A percentile compares a stretch with the other conserved stretches of the same genome.
Conservation (phyloP, 1,140 invertebrate species). For the Cydia splendana region DNA sequence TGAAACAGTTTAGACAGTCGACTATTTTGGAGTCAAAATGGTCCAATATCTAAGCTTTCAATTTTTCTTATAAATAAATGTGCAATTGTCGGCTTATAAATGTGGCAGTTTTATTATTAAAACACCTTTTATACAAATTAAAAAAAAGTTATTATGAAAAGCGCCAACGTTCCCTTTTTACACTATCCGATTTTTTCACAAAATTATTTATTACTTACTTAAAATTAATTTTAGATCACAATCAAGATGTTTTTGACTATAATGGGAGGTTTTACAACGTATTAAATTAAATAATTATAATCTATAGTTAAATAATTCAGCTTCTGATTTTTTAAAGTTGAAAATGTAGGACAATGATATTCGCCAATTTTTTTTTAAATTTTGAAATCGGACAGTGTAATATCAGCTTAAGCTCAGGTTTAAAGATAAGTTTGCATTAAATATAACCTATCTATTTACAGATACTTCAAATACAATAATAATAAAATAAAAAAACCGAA, state of each 20-base stretch:
- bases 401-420: conserved; percentile 31
- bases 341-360: too few relatives aligned
- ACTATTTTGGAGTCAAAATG: conserved; percentile 65
- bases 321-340: too few relatives aligned
- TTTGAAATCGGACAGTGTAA: not conserved
- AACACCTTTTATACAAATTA: not conserved
- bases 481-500: conserved; percentile 35
- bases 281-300: too few relatives aligned
- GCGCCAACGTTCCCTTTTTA: not conserved
- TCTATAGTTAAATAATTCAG: too few relatives aligned
- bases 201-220: not conserved
- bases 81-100: conserved; percentile 24
- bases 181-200: conserved; percentile 15
- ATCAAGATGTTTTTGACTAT: too few relatives aligned
- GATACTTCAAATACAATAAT: conserved; percentile 44
- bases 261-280: too few relatives aligned
- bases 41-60: conserved; percentile 65
- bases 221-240: too few relatives aligned
- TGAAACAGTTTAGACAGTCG: conserved; percentile 68
- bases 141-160: not conserved
- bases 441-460: conserved; percentile 67
- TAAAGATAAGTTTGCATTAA: conserved; percentile 39
- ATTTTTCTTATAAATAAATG: conserved; percentile 41
- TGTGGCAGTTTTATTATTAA: conserved; percentile 34
- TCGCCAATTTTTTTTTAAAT: not conserved